Base-by-base conservation (phyloP, 2,888 invertebrate species). In the Megamerina dolium region DNA sequence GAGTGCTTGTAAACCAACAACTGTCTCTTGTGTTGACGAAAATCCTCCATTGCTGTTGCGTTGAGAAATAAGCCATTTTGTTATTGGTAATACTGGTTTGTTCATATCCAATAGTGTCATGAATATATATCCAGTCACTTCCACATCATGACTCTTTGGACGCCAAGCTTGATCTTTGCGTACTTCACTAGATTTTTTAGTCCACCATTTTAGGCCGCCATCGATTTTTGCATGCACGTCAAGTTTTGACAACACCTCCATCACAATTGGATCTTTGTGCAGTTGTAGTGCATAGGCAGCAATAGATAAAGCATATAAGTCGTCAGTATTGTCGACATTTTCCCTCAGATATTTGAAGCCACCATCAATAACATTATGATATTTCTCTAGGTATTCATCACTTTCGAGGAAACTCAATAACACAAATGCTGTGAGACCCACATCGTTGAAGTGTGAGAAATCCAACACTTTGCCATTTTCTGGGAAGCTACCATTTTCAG, bases 111-210 rank as follows among this genome's bases (percentile, higher is more conserved):
- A 74, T 29, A 80, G 55, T 0, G 87, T 81, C 44, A 91, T 74
- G 41, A 94, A 73, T 0, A 82, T 87, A 70, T 93, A 94, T 0
- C 91, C 81, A 0, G 93, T 91, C 56, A 89, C 87, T 68, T 88
- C 87, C 6, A 93, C 72, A 53, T 61, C 58, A 1, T 83, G 18
- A 9, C 85, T 31, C 14, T 31, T 31, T 8, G 14, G 77, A 10
- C 13, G 19, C 16, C 34, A 34, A 34, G 9, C 8, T 12, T 23
- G 33, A 18, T 44, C 38, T 10, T 6, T 13, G 5, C 33, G 21
- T 21, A 20, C 9, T 4, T 21, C 23, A 10, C 13, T n/a, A 37
- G 27, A 31, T 20, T 17, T 10, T 20, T 83, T 82, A 40, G 80
- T 80, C 91, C 91, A 92, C 82, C 87, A 88, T 57, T 83, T 82